Evolutionary conservation across 2,888 invertebrate genomes (phyloP), one percentile per base, ranked within the genome.

Genomic region (Corbicula japonica): DNA sequence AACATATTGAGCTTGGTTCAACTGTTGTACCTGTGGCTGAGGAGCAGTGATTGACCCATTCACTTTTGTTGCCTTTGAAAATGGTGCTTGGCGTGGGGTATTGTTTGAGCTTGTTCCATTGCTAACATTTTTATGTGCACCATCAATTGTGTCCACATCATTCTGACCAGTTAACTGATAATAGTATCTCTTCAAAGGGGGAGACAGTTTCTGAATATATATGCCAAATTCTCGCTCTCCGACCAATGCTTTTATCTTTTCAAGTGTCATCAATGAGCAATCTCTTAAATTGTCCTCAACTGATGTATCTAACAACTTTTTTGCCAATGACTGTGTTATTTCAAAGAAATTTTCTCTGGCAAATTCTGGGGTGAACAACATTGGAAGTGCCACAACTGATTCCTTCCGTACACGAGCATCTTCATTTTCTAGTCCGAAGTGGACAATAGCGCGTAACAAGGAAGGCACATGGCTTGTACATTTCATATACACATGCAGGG

Each of bases 401-500:
- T 93, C 93, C 86, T 93, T 93, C 82, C 92, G 86, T 12, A 93
- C 90, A 38, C 87, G 82, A 18, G 88, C 74, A 71, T 93, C 93
- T 35, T 88, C 86, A 76, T 91, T 90, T 79, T 94, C 93, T 23
- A 94, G 76, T 23, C 94, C 94, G 83, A 91, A 90, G 26, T 89
- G 83, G 18, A 94, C 92, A 62, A 94, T 89, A 54, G 91, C 91
- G 62, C 92, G 91, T 50, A 94, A 85, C 58, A 94, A 86, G 6
- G 89, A 83, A 56, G 93, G 92, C 2, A 94, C 86, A 78, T 94
- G 93, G 56, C 90, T 86, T 2, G 94, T 94, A 75, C 92, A 87
- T 76, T 92, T 93, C 92, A 94, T 93, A 86, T 94, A 94, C 1
- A 92, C 91, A 84, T 93, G 93, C 18, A 95, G 88, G 0, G 94